phyloP scores from a whole-genome alignment of 2,113 vertebrate genomes.

The Benitochromis conjunctus region DNA sequence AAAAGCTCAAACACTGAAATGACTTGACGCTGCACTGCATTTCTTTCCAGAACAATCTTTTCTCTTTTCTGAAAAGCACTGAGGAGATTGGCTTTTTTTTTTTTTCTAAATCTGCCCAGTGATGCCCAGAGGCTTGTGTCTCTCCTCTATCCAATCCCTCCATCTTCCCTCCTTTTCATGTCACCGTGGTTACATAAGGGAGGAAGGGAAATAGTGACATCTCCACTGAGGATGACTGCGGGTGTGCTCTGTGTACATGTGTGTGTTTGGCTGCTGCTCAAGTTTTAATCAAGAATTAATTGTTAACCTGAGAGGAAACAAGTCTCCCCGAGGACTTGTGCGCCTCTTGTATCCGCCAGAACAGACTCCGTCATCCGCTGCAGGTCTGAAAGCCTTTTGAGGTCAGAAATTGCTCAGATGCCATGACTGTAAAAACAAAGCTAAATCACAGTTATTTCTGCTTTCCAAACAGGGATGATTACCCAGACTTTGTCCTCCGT shows the following conservation, averaged over 20 bases:
- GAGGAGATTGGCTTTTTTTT: background rate
- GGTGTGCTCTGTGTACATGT: background rate
- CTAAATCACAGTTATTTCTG: background rate
- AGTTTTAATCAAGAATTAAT: slow-evolving; percentile 57
- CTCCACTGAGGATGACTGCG: background rate
- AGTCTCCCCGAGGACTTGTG: background rate
- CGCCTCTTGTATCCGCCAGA: background rate
- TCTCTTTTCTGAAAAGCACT: background rate
- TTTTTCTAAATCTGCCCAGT: slow-evolving; percentile 17
- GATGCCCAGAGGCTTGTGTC: slow-evolving; percentile 41
- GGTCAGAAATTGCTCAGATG: background rate
- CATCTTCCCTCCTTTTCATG: slow-evolving; percentile 34
- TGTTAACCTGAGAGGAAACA: slow-evolving; percentile 22
- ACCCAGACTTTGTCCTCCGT: background rate
- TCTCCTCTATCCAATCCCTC: slow-evolving; percentile 35
- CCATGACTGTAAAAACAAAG: background rate
- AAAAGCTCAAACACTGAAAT: background rate
- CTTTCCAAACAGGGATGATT: background rate
- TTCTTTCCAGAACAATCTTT: background rate
- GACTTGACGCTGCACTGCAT: background rate
- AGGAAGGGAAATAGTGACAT: slow-evolving; percentile 28
- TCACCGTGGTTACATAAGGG: slow-evolving; percentile 48
- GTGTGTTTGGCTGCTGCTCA: background rate
- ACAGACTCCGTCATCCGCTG: background rate
- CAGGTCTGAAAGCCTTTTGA: background rate